Base-by-base conservation (phyloP, 2,888 invertebrate species). In the Disparrhopalites patrizii region DNA sequence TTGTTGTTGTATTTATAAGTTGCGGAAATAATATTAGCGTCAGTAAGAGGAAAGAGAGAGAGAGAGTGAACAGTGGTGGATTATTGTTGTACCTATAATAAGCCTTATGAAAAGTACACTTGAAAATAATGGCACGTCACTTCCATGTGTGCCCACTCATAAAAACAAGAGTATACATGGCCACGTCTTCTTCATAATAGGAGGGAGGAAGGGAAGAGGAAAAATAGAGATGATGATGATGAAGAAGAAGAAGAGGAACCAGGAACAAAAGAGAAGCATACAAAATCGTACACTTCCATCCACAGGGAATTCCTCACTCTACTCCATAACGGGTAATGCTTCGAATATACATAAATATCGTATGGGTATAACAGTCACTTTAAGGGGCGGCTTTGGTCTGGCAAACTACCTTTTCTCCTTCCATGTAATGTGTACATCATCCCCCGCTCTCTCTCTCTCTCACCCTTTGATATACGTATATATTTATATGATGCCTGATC, bases 111-210 rank as follows among this genome's bases (percentile, higher is more conserved):
- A 58, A 60, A 47, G 40, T 60, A 43, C 51, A 51, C 61, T 61
- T 51, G 31, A 51, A 61, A 61, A 61, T 61, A 47, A 61, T 47
- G 50, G 61, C 50, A 28, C 61, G 61, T 61, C 61, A 47, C 61
- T 61, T 61, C 50, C 61, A 61, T 51, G 60, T 60, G 60, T 61
- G 61, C 36, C 25, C 61, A 61, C 61, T 51, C 51, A 61, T 61
- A 61, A 61, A 61, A 61, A 61, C 61, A 61, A 61, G n/a, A n/a
- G 61, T 61, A 61, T 51, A 61, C 51, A 61, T 51, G 50, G 61
- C 50, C 61, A 30, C 23, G 47, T 50, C n/a, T n/a, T n/a, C n/a
- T n/a, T n/a, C n/a, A 40, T 50, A 50, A 30, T 33, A 51, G 25
- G 28, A 61, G 25, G 10, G 31, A 31, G 54, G 54, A 54, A 31